Percentiles rank a stretch among this genome's conserved stretches.
Conservation (phyloP, 2,888 invertebrate genomes). For the Drosophila kanekoi region DNA sequence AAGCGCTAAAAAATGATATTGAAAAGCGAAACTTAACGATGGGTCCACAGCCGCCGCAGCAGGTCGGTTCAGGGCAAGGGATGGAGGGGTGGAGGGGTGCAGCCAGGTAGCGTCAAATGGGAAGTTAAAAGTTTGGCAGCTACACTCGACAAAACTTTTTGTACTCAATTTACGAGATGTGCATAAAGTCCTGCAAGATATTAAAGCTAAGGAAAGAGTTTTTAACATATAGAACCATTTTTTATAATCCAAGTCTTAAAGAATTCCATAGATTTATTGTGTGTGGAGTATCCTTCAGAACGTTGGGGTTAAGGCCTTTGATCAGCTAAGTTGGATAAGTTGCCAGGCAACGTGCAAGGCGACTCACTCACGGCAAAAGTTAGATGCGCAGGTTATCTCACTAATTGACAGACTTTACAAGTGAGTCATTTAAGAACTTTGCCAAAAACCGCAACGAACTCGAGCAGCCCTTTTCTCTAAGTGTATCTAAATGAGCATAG, state of each 20-base stretch:
- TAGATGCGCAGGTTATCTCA: no score
- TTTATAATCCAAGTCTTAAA: no score
- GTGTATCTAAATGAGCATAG: slow-evolving; percentile 11
- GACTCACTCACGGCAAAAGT: no score
- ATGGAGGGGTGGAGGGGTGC: not conserved
- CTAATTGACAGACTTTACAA: no score
- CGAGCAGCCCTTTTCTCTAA: slow-evolving; percentile 2
- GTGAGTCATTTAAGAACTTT: not conserved
- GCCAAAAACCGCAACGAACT: not conserved
- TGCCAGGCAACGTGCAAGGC: no score
- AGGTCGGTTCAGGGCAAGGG: not conserved
- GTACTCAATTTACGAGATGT: slow-evolving; percentile 7
- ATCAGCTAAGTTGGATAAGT: no score
- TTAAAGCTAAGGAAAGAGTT: not conserved
- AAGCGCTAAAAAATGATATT: slow-evolving; percentile 67
- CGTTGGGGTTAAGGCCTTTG: no score
- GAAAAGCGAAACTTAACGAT: slow-evolving; percentile 68
- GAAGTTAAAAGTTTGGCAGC: slow-evolving; percentile 45
- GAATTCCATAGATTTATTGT: no score
- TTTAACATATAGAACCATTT: not conserved
- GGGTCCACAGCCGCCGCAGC: slow-evolving; percentile 7
- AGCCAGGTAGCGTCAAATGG: slow-evolving; percentile 4
- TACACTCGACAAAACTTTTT: slow-evolving; percentile 35
- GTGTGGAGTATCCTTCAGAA: no score
- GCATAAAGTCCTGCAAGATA: not conserved